Percentiles rank a stretch among this genome's conserved stretches.
Conservation (phyloP, 2,888 invertebrate species). For the Chymomyza fuscimana region DNA sequence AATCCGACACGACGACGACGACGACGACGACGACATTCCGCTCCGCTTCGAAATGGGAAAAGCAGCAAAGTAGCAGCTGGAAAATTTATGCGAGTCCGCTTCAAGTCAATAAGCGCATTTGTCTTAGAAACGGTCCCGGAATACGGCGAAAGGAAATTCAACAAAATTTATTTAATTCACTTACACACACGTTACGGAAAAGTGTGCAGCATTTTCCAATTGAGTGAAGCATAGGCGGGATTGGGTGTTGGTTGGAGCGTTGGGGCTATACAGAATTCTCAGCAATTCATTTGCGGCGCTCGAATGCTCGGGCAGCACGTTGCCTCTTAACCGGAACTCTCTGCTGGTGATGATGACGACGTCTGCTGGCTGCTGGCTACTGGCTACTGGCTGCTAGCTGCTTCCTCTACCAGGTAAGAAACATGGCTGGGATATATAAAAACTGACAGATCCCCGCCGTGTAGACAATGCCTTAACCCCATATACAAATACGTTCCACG, state of each 20-base stretch:
- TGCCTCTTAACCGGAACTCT: not conserved
- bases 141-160: conserved; percentile 26
- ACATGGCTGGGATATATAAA: conserved; percentile 10
- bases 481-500: not conserved
- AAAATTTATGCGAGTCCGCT: conserved; percentile 67
- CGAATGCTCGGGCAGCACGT: conserved; percentile 11
- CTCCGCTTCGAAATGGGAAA: not conserved
- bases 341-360: conserved; percentile 8
- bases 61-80: conserved; percentile 37
- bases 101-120: conserved; percentile 75
- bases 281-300: conserved; percentile 30
- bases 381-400: not conserved
- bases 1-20: not conserved
- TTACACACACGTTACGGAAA: conserved; percentile 39
- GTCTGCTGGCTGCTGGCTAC: not conserved
- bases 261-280: not conserved
- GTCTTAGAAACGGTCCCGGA: conserved; percentile 42
- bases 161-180: conserved; percentile 60
- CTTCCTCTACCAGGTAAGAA: conserved; percentile 7
- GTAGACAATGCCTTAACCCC: not conserved
- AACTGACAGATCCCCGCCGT: conserved; percentile 4
- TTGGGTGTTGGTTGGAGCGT: too few species aligned
- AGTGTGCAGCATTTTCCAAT: not conserved
- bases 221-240: not conserved
- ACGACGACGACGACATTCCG: not conserved